Percentiles rank a stretch among this genome's conserved stretches.
phyloP scores from a whole-genome alignment of 2,113 vertebrate species.

The Micromys minutus region DNA sequence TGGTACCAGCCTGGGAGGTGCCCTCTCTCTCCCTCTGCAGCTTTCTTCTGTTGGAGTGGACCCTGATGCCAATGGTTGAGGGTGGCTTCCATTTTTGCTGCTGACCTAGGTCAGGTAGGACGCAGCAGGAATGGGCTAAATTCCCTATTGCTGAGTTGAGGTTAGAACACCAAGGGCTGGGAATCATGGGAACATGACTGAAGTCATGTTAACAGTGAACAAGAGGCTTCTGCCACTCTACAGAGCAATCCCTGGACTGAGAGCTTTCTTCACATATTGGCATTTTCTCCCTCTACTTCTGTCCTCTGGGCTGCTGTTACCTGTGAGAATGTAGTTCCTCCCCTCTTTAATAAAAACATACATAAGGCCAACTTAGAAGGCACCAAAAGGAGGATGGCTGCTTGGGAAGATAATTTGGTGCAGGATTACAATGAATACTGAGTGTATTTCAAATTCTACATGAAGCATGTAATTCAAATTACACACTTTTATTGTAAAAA shows the following conservation, averaged over 20 bases:
- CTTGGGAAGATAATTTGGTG: not conserved
- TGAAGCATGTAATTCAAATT: constrained; percentile 10
- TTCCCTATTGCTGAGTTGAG: not conserved
- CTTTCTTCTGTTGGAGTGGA: not conserved
- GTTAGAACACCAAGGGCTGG: not conserved
- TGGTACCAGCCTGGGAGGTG: not conserved
- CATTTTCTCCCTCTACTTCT: not conserved
- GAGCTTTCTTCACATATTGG: not conserved
- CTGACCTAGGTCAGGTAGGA: not conserved
- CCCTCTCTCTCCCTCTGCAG: not conserved
- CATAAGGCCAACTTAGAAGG: not conserved
- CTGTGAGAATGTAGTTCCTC: not conserved
- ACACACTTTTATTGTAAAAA: not conserved
- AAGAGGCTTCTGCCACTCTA: not conserved
- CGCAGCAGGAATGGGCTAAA: not conserved
- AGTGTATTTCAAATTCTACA: constrained; percentile 34
- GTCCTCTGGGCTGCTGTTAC: not conserved
- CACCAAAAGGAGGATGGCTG: not conserved
- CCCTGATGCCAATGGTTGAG: not conserved
- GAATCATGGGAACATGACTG: not conserved
- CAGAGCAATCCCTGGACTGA: not conserved
- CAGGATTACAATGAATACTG: constrained; percentile 5
- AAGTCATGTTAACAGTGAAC: not conserved
- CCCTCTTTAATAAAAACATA: constrained; percentile 6
- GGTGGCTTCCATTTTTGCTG: not conserved